Evolutionary conservation across 1,140 invertebrate species (phyloP).

Genomic region (Uloborus diversus): DNA sequence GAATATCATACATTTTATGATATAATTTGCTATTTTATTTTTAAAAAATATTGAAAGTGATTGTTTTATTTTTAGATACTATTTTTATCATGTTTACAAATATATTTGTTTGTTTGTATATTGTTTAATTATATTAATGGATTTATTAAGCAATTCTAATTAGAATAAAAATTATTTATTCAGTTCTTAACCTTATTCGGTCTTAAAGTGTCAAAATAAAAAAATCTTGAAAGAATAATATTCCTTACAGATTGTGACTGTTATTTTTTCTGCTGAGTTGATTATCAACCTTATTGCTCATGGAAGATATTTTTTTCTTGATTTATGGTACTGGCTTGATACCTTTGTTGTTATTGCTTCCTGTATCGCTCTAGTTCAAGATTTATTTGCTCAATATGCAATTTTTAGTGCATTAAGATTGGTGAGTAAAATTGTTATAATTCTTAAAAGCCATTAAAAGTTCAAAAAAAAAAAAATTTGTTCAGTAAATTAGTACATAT

Average conservation of each 20-base stretch:
- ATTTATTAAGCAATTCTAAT: neutral
- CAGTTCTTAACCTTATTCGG: neutral
- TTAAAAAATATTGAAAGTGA: neutral
- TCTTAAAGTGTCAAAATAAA: neutral
- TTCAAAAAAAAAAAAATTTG: neutral
- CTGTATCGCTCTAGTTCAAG: neutral
- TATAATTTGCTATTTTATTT: no score
- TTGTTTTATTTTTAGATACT: neutral
- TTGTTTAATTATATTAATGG: neutral
- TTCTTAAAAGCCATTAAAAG: no score
- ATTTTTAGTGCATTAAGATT: conserved; percentile 11
- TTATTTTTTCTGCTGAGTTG: conserved; percentile 16
- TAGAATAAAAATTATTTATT: neutral
- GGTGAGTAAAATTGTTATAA: neutral
- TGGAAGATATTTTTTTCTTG: neutral
- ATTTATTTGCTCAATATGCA: neutral
- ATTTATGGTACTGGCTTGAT: conserved; percentile 8
- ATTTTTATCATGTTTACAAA: neutral
- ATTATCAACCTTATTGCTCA: neutral
- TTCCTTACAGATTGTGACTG: conserved; percentile 11
- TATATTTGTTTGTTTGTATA: neutral
- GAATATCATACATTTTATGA: no score
- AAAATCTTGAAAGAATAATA: neutral
- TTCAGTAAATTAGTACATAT: neutral
- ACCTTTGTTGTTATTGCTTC: neutral